Evolutionary conservation across 2,888 invertebrate genomes (phyloP), one percentile per base, ranked within the genome.

Genomic region (Hypercompe scribonia): DNA sequence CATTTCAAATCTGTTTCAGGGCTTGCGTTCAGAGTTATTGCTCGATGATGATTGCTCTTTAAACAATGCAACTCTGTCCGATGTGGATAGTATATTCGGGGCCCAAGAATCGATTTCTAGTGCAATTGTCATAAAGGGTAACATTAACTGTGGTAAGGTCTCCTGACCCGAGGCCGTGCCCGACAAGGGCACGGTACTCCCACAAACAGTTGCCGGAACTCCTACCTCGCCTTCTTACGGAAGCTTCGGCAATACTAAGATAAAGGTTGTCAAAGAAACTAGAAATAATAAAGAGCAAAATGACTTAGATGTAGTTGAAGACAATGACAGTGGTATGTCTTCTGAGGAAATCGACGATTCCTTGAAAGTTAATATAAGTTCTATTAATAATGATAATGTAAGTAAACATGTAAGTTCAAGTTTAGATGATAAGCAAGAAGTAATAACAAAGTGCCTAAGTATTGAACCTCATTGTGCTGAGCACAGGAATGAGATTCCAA

Each of bases 111-210:
- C 91, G 72, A 86, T 87, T 78, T 90, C 94, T 33, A 93, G 88
- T 84, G 84, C 91, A 75, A 90, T 89, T 80, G 87, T 93, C 74
- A 95, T 94, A 94, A 94, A 93, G 90, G 92, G 91, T 80, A 91
- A 77, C 78, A 88, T 92, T 34, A 86, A 76, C 36, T 86, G 88
- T 68, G 87, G 82, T n/a, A 93, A 92, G 81, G 78, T 88, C 76
- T 95, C 95, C 84, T 95, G 95, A 95, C 95, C 92, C 80, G 94
- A 92, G 92, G 94, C 94, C 92, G 95, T 94, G 95, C 94, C 94
- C 89, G n/a, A 73, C 1, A 7, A 68, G 90, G 94, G 94, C 94
- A 94, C 95, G 92, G 86, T 82, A 80, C 83, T 82, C 64, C 84
- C 83, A 63, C 83, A 81, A 71, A 79, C 84, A 73, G 85, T 82